Percentiles rank a stretch among this genome's conserved stretches.
phyloP scores from a whole-genome alignment of 2,888 invertebrate species.

The Chromoteleia sp. region DNA sequence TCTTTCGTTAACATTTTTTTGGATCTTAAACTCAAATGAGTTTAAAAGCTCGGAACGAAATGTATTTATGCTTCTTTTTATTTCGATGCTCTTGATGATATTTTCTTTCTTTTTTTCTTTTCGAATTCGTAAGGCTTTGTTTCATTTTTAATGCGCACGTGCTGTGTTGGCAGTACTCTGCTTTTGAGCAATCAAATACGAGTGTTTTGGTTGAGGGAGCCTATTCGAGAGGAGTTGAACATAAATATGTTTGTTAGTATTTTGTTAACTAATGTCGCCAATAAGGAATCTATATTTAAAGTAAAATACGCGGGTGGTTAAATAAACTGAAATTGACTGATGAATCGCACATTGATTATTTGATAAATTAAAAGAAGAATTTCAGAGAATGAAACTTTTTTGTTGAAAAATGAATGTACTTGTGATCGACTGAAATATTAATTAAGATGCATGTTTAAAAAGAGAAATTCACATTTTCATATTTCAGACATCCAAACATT shows the following conservation, averaged over 20 bases:
- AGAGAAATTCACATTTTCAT: no score
- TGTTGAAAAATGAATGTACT: background rate
- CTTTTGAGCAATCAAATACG: conserved; percentile 33
- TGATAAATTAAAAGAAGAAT: background rate
- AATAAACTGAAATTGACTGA: conserved; percentile 26
- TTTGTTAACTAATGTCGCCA: conserved; percentile 57
- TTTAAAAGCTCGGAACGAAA: conserved; percentile 52
- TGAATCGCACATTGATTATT: conserved; percentile 18
- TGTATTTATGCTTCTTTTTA: conserved; percentile 19
- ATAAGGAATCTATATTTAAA: conserved; percentile 35
- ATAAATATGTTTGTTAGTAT: conserved; percentile 35
- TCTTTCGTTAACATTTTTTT: conserved; percentile 64
- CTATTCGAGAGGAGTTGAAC: background rate
- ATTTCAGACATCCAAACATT: no score
- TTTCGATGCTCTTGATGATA: background rate
- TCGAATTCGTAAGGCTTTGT: conserved; percentile 2
- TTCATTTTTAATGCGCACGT: conserved; percentile 34
- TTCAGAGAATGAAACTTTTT: conserved; percentile 4
- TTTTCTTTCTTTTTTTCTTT: conserved; percentile 11
- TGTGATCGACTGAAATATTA: no score
- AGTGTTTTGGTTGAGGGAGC: conserved; percentile 30
- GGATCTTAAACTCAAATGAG: background rate
- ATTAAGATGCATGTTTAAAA: no score
- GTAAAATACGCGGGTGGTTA: conserved; percentile 21
- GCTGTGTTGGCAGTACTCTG: conserved; percentile 13